Conservation (phyloP, 2,113 vertebrate genomes). For the Psittacara wagleri region DNA sequence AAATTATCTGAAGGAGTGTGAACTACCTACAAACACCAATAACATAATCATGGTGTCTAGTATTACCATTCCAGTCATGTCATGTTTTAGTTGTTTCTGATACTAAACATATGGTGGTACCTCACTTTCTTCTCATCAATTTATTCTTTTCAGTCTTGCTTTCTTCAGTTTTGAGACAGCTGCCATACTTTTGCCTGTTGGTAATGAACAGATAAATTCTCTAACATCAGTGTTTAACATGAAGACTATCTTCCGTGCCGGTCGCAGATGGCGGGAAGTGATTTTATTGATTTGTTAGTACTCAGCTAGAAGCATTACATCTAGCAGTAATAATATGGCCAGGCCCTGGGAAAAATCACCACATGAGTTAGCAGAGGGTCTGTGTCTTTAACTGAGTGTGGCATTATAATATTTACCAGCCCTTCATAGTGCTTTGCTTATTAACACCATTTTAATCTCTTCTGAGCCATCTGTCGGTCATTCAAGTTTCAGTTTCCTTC, state of each 20-base stretch:
- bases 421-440: constrained; percentile 23
- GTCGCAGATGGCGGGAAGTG: not conserved
- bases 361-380: not conserved
- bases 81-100: not conserved
- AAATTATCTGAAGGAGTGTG: not conserved
- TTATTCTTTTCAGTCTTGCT: not conserved
- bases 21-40: not conserved
- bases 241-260: not conserved
- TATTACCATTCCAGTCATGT: not conserved
- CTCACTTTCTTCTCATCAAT: not conserved
- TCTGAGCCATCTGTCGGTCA: constrained; percentile 52
- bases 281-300: constrained; percentile 38
- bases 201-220: not conserved
- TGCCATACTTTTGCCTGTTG: not conserved
- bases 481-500: constrained; percentile 39
- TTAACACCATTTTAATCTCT: constrained; percentile 55
- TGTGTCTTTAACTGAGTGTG: constrained; percentile 17
- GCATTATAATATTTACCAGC: constrained; percentile 19
- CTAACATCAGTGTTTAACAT: not conserved
- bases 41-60: not conserved
- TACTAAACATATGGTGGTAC: not conserved
- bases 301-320: constrained; percentile 35
- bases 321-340: not conserved
- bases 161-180: not conserved
- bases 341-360: not conserved